Conservation (phyloP, 2,113 vertebrate genomes). For the Microcebus ravelobensis region DNA sequence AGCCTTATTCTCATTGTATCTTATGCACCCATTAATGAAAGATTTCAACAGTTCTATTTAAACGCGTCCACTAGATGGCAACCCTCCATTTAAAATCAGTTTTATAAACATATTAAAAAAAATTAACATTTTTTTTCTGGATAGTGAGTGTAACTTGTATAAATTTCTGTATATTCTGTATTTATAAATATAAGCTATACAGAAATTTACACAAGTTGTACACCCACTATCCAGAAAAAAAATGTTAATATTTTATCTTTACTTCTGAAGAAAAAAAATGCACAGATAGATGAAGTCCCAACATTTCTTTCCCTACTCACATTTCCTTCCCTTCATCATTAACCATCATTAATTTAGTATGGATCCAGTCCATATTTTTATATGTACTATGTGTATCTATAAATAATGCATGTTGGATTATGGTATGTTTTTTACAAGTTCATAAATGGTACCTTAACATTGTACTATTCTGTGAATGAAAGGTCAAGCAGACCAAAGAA, state of each 20-base stretch:
- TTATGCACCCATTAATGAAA: neutral
- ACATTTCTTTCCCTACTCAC: neutral
- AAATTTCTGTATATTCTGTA: too few species aligned
- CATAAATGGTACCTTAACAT: neutral
- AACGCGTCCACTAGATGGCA: constrained; percentile 63
- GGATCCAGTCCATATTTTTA: neutral
- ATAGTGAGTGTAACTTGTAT: too few species aligned
- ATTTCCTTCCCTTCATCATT: neutral
- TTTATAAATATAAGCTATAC: too few species aligned
- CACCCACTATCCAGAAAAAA: neutral
- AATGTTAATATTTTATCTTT: neutral
- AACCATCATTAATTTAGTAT: neutral
- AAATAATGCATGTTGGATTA: neutral
- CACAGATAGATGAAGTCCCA: neutral
- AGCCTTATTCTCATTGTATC: neutral
- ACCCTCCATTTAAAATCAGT: constrained; percentile 13
- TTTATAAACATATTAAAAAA: neutral
- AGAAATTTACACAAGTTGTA: neutral
- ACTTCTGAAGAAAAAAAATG: neutral
- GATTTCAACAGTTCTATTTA: neutral
- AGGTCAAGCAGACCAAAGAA: neutral
- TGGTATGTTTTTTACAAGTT: neutral
- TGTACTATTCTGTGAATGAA: constrained; percentile 27
- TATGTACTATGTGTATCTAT: neutral
- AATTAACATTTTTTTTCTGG: too few species aligned